Base-by-base conservation (phyloP, 1,140 invertebrate genomes). In the Zophobas morio region DNA sequence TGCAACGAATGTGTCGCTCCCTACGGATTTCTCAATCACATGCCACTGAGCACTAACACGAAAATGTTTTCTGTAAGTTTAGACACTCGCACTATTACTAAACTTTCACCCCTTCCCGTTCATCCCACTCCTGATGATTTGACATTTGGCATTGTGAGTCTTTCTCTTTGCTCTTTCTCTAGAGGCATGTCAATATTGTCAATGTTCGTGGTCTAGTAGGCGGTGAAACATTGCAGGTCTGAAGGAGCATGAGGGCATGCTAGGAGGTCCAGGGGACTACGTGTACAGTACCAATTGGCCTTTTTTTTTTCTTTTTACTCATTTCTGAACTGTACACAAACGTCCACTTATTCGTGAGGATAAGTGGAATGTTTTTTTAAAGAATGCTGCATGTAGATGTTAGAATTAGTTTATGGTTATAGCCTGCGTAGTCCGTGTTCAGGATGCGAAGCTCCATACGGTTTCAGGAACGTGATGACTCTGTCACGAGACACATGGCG, bases 401-500 rank as follows among this genome's bases (percentile, higher is more conserved):
- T 79, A 80, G 79, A 54, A 77, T 78, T 81, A 82, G 77, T 82
- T 82, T 82, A 78, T 83, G 79, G 78, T 86, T 83, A 75, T 87
- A 96, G 95, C 87, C 89, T 96, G 81, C 86, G 87, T 78, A 90
- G 92, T 75, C 96, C 96, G 42, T 98, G 97, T 85, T 86, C 89
- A 49, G 90, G 90, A 34, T 99, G 97, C 90, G 95, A 93, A 63
- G 92, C 95, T 76, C 96, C 98, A 8, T 99, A 99, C 85, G 96
- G 97, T 78, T 99, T 94, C 88, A 93, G 92, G 83, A 95, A 99
- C 88, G 93, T 96, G 84, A 96, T 99, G 92, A 90, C 90, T 63
- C 90, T 99, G 49, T 96, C 93, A 84, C 91, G 90, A 76, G 91
- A 99, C 84, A 96, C 96, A 1, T 85, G 86, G 76, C 81, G 83